Conservation (phyloP, 2,797 vertebrate species). For the Phyllotis vaccarum region DNA sequence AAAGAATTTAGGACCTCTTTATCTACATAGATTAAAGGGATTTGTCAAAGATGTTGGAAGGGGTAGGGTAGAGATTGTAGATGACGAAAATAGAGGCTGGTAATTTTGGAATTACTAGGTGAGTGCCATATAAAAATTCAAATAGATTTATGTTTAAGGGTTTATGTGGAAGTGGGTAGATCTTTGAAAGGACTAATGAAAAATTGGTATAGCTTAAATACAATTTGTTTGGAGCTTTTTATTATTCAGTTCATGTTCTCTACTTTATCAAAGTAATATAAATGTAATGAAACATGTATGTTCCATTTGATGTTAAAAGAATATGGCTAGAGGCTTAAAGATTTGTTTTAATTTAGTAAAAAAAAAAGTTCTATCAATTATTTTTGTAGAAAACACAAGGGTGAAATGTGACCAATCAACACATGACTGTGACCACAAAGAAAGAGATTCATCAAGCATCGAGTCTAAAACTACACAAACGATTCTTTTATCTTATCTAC, state of each 20-base stretch:
- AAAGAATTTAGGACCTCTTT: neutral
- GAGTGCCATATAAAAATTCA: too few species aligned
- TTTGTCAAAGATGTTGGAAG: neutral
- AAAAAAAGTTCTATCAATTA: slow-evolving; percentile 97
- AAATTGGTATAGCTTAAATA: neutral
- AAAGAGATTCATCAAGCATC: slow-evolving; percentile 86
- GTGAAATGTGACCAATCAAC: slow-evolving; percentile 94
- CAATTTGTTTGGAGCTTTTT: neutral
- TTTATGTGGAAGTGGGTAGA: too few species aligned
- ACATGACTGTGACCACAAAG: slow-evolving; percentile 90
- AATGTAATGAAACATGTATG: neutral
- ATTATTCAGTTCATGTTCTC: neutral
- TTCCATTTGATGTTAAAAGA: neutral
- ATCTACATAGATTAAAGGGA: neutral
- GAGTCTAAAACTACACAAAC: slow-evolving; percentile 93
- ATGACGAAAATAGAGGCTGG: neutral
- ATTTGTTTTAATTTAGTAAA: slow-evolving; percentile 89
- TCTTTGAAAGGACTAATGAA: neutral
- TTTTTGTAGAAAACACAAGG: slow-evolving; percentile 97
- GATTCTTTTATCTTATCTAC: slow-evolving; percentile 82
- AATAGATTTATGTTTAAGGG: neutral
- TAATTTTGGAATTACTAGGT: neutral
- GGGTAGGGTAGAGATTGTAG: neutral
- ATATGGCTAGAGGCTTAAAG: neutral
- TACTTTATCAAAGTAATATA: neutral